Evolutionary conservation across 2,113 vertebrate species (phyloP), one percentile per base, ranked within the genome.

Genomic region (Lontra canadensis): DNA sequence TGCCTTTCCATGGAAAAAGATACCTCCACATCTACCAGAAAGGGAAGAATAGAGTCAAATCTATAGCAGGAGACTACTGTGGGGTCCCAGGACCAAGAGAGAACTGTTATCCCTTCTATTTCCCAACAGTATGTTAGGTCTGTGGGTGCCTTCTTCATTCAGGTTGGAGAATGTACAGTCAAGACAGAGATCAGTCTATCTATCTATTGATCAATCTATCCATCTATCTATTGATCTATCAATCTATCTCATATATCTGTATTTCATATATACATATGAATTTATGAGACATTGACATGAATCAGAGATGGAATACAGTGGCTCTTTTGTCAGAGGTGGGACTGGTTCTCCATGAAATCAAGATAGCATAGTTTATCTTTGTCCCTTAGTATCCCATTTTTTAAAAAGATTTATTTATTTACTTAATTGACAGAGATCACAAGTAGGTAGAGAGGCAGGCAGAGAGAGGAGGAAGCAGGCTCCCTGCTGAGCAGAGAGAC

Each of bases 11-110:
- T 57, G 69, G 59, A 4, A 34, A 59, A 17, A 34, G 18, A 52
- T 29, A 25, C 13, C 2, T 34, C 79, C 1, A 1, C 3, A 31
- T 81, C 82, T 17, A 31, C 55, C 3, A 39, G 39, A 57, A 84
- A 61, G 63, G 69, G 31, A 69, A 74, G 49, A n/a, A 15, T 4
- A 4, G 17, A 57, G 4, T 73, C 36, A 21, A 42, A 95, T 71
- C 10, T 34, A 0, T 1, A 57, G 63, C 7, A 55, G 15, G 18
- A 44, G 21, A 13, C 11, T 7, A 3, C 11, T 10, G 1, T 18
- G 80, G n/a, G 31, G 13, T 59, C 55, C 29, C 1, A 13, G 85
- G 78, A 15, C 36, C 42, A n/a, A 57, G n/a, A 1, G 67, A 17
- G 39, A 21, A 9, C 36, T 13, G 59, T 1, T 63, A 5, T 6